Conservation (phyloP, 2,113 vertebrate species). For the Lichenostomus cassidix region DNA sequence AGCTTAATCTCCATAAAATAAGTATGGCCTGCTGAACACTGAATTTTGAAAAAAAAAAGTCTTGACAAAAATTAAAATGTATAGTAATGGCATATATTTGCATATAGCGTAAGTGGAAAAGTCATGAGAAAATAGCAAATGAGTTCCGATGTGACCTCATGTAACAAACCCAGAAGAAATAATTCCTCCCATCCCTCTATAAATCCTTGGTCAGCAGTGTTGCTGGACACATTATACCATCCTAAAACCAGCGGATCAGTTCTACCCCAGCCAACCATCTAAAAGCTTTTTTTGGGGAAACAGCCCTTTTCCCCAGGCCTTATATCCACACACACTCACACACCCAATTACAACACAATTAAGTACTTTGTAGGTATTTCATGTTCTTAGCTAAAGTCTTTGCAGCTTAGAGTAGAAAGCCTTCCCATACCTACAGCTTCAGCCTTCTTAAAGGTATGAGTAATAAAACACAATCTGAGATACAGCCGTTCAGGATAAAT, state of each 20-base stretch:
- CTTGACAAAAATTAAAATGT: background rate
- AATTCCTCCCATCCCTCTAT: background rate
- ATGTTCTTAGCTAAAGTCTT: background rate
- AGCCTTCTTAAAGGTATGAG: background rate
- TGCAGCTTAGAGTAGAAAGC: background rate
- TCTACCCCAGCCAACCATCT: background rate
- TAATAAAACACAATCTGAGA: background rate
- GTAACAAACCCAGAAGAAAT: background rate
- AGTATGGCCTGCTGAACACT: background rate
- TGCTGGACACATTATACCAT: background rate
- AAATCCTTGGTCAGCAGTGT: background rate
- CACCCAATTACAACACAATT: background rate
- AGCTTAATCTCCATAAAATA: background rate
- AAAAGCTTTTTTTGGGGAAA: background rate
- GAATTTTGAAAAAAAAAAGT: background rate
- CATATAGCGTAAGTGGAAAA: background rate
- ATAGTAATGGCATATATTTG: background rate
- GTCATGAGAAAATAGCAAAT: background rate
- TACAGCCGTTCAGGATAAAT: background rate
- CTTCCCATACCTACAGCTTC: background rate
- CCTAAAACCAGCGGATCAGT: background rate
- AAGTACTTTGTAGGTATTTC: background rate
- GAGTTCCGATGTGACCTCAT: background rate
- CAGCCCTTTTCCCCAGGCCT: accelerated
- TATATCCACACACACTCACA: background rate